Evolutionary conservation across 2,797 vertebrate genomes (phyloP).

Genomic region (Mionectes olivaceus): DNA sequence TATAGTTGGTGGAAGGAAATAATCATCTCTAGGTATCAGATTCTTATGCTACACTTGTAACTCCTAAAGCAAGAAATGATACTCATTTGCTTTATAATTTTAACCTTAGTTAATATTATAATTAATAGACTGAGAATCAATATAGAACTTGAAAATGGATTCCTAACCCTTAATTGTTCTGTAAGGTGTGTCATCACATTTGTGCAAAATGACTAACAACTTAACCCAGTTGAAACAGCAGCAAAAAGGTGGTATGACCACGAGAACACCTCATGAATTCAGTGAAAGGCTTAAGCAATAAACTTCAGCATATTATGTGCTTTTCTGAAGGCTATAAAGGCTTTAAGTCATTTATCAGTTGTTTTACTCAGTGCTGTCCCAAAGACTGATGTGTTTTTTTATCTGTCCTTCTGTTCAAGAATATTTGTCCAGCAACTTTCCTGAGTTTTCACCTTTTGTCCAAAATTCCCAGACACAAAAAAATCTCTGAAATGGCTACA

Average conservation of each 20-base stretch:
- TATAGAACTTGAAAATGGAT: background rate
- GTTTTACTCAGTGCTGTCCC: background rate
- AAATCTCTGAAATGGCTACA: background rate
- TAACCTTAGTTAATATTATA: background rate
- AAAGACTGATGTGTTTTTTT: background rate
- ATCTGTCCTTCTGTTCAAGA: background rate
- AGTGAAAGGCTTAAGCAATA: background rate
- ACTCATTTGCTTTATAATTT: background rate
- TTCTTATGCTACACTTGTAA: background rate
- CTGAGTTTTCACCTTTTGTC: background rate
- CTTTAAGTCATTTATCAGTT: background rate
- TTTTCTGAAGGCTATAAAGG: background rate
- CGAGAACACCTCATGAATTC: background rate
- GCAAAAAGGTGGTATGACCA: background rate
- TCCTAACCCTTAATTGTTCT: background rate
- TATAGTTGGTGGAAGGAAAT: background rate
- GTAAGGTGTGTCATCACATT: background rate
- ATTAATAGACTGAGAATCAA: background rate
- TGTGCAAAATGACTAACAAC: background rate
- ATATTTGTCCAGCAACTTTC: background rate
- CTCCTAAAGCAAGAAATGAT: background rate
- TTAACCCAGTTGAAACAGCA: background rate
- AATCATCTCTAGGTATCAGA: background rate
- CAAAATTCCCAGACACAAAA: background rate
- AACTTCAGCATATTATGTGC: fast-evolving